Evolutionary conservation across 1,140 invertebrate genomes (phyloP), one percentile per base, ranked within the genome.

Genomic region (Colletes latitarsis): DNA sequence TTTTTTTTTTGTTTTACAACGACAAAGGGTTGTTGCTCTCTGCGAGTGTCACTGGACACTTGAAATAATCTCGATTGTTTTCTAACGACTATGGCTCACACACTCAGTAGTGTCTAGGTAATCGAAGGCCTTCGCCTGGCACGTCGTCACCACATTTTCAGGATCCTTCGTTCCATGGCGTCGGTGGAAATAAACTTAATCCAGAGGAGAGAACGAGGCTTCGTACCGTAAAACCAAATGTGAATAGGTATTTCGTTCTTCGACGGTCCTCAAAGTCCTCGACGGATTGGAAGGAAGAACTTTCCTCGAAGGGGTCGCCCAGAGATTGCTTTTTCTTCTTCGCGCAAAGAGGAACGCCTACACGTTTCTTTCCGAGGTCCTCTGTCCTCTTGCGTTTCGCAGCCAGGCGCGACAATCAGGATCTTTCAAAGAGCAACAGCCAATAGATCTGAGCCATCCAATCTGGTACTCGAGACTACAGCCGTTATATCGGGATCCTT

Each of bases 101-200:
- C 91, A 93, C 89, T 89, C 67, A 86, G 87, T 91, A 91, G 90
- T 92, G 91, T 92, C 91, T 92, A 88, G 88, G 52, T 82, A 86
- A 78, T 82, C 77, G 67, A 55, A 90, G 90, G 88, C 90, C 88
- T 85, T 74, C 64, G 86, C 88, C 89, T 89, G 77, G 58, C 84
- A 81, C 88, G 72, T 82, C 85, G 88, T 93, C 91, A 93, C 91
- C 88, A 92, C 91, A 93, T 93, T 92, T 92, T 93, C 85, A 91
- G 78, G 62, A 92, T 92, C 83, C 88, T 93, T 83, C 86, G 89
- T 84, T 92, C 90, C 92, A 93, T 93, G 71, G 62, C 83, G 87
- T 68, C 80, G 70, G 82, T 52, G 41, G 77, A 84, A 82, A 60
- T 66, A 82, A 84, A 53, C 49, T 21, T 19, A 55, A 55, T 58